Evolutionary conservation across 2,888 invertebrate genomes (phyloP), one percentile per base, ranked within the genome.

Genomic region (Yponomeuta malinellus): DNA sequence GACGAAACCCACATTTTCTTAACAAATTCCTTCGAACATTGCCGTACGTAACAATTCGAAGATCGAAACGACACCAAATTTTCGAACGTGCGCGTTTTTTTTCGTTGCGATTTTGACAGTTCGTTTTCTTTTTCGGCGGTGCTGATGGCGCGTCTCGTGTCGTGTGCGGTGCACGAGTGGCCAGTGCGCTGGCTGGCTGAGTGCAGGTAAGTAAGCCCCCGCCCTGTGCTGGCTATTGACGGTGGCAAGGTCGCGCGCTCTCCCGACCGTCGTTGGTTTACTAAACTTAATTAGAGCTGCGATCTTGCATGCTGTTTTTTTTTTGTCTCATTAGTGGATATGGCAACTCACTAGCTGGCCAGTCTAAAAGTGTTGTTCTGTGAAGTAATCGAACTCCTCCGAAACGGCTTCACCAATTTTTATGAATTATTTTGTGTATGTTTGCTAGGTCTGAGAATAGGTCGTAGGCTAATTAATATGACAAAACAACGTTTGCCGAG

Each of bases 161-260:
- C 84, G 85, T 83, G 78, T 82, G 79, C 83, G 83, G 83, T 80
- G 86, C 82, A 82, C 86, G 84, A 91, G 86, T 90, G 90, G 76
- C 85, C 76, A 78, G 73, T 73, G 74, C 77, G 73, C 76, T 73
- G 77, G 76, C 77, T 76, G 78, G 80, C 78, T 76, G 83, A 78
- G 81, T 37, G 68, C 71, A 83, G 81, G 82, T 86, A 86, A 85
- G 43, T 43, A 82, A 87, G 87, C 89, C 90, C 71, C 90, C 89
- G 90, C 89, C 89, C 87, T 83, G 52, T 12, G 68, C 6, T 37
- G 73, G 74, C 76, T 73, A 76, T 59, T 78, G 79, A 74, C 74
- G 77, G 74, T 74, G 71, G 78, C 89, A 88, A 90, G 91, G 90
- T 80, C 86, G 81, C 88, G 84, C 83, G 87, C 88, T 71, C 71